Evolutionary conservation across 1,140 invertebrate species (phyloP).

Genomic region (Gryllus bimaculatus): DNA sequence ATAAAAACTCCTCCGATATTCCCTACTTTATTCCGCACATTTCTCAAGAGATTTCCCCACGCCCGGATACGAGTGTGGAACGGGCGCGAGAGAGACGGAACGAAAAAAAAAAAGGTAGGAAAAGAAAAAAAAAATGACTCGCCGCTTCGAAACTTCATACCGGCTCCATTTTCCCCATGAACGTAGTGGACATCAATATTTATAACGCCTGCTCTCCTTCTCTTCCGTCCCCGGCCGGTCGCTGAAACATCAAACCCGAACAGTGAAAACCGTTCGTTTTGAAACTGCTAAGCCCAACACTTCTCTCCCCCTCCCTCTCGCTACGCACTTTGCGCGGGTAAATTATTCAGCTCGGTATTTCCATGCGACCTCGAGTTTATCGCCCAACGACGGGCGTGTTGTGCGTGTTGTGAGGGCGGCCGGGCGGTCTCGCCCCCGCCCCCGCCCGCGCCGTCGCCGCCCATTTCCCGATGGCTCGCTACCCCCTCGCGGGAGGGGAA

Average conservation of each 20-base stretch:
- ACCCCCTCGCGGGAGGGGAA: not conserved
- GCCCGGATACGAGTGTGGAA: not conserved
- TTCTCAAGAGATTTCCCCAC: not conserved
- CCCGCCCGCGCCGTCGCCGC: not conserved
- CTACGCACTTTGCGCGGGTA: not conserved
- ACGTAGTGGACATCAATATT: conserved; percentile 17
- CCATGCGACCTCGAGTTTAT: conserved; percentile 8
- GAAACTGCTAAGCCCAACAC: conserved; percentile 14
- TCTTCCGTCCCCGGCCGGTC: not conserved
- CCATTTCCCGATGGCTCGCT: not conserved
- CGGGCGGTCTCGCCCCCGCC: conserved; percentile 9
- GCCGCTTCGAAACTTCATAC: not conserved
- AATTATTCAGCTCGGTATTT: conserved; percentile 15
- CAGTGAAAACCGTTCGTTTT: conserved; percentile 18
- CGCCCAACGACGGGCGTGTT: conserved; percentile 8
- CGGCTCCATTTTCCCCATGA: not conserved
- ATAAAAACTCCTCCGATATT: not conserved
- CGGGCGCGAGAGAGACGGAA: not conserved
- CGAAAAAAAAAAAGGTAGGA: not conserved
- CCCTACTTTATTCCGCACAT: conserved; percentile 1
- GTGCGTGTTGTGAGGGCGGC: conserved; percentile 14
- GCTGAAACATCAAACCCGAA: conserved; percentile 11
- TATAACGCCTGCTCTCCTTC: conserved; percentile 10
- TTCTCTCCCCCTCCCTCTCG: not conserved
- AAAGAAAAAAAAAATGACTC: not conserved